Conservation (phyloP, 2,113 vertebrate genomes). For the Aegithalos caudatus region DNA sequence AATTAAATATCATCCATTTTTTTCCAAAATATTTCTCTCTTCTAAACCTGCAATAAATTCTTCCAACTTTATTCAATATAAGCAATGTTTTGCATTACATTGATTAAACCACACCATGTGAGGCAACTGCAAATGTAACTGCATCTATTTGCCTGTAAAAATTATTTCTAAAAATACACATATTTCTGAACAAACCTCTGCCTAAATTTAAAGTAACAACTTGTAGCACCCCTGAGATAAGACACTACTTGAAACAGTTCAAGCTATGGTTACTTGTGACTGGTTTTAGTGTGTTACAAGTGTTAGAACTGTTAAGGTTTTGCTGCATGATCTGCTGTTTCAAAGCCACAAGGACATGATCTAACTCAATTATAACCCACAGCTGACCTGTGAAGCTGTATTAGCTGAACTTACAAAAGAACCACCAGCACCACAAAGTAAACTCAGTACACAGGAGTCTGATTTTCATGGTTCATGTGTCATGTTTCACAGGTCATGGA, state of each 20-base stretch:
- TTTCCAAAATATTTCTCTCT: background rate
- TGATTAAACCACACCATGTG: background rate
- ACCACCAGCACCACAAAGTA: background rate
- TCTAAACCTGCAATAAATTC: background rate
- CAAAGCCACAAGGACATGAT: slow-evolving; percentile 30
- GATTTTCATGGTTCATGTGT: slow-evolving; percentile 18
- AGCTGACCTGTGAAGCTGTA: slow-evolving; percentile 39
- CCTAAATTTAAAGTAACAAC: background rate
- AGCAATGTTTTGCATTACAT: background rate
- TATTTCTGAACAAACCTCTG: background rate
- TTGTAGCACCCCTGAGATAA: background rate
- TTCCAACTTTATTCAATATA: background rate
- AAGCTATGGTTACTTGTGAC: background rate
- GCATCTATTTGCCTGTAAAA: background rate
- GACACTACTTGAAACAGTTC: background rate
- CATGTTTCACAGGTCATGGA: slow-evolving; percentile 17
- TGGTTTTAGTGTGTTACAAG: background rate
- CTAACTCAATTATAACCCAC: slow-evolving; percentile 43
- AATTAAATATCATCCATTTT: background rate
- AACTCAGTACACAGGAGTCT: background rate
- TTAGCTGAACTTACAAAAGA: slow-evolving; percentile 26
- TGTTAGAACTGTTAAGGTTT: background rate
- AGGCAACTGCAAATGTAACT: background rate
- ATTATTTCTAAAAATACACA: background rate
- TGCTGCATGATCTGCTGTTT: background rate